Evolutionary conservation across 2,888 invertebrate genomes (phyloP), one percentile per base, ranked within the genome.

Genomic region (Lacanobia oleracea): DNA sequence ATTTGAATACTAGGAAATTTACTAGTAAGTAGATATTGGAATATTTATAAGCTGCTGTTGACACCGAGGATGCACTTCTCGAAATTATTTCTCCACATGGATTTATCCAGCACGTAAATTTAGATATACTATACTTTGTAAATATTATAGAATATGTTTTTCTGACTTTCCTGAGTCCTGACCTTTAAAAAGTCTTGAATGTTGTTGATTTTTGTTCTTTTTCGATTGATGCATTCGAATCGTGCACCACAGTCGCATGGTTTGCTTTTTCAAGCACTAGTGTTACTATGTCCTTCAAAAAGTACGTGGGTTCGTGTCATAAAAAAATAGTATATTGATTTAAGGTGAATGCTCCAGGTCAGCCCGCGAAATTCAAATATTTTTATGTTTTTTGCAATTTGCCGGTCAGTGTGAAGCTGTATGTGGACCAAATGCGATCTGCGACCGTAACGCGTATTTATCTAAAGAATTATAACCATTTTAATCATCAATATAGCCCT

Each of bases 11-110:
- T 37, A 14, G 18, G 45, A 51, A 45, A 45, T 57, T 74, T 51
- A 59, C 18, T 51, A 45, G 37, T 37, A n/a, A n/a, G n/a, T n/a
- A n/a, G n/a, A n/a, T n/a, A n/a, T n/a, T n/a, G n/a, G n/a, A n/a
- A n/a, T 27, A 74, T 59, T 73, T 51, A 45, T 74, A 45, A 74
- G 74, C 18, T 9, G 27, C 57, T 51, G 51, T 27, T 73, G 67
- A 67, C 45, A 67, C 18, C 14, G 6, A 51, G 27, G 12, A 18
- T 67, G 59, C 37, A 45, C 59, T 48, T 45, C 45, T 23, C 14
- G 12, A 23, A 21, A 18, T 60, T 67, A 60, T 67, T 75, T 59
- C 37, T 51, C 37, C 21, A 18, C 1, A 10, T n/a, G 12, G 16
- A 23, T 64, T 43, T 50, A 67, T 48, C 53, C 16, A 48, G 51